Conservation (phyloP, 2,888 invertebrate species). For the Agelastica alni region DNA sequence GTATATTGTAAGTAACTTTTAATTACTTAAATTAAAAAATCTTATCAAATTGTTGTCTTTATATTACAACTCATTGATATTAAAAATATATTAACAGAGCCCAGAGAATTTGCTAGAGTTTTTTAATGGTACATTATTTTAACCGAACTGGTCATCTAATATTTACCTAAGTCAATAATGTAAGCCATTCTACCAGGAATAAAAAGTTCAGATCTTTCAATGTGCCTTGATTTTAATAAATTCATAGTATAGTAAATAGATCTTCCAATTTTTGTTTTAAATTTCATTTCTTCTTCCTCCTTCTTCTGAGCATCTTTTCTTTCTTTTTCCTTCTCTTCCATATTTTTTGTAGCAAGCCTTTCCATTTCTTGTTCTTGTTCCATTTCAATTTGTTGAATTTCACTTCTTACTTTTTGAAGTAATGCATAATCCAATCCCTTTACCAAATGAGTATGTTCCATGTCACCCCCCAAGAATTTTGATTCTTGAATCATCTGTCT, state of each 20-base stretch:
- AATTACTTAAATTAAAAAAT: no score
- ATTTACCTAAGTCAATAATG: slow-evolving; percentile 80
- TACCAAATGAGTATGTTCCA: slow-evolving; percentile 99
- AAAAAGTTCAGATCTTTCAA: slow-evolving; percentile 88
- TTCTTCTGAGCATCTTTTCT: slow-evolving; percentile 59
- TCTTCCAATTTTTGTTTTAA: slow-evolving; percentile 79
- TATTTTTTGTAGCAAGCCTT: slow-evolving; percentile 66
- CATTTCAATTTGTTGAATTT: slow-evolving; percentile 79
- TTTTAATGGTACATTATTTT: no score
- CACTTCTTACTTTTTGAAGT: slow-evolving; percentile 91
- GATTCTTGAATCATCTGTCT: slow-evolving; percentile 97
- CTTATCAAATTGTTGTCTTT: slow-evolving; percentile 18
- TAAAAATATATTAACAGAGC: no score
- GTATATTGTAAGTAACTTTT: no score
- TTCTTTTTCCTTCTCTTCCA: slow-evolving; percentile 57
- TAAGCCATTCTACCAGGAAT: slow-evolving; percentile 98
- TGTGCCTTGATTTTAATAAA: slow-evolving; percentile 71
- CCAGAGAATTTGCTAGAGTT: no score
- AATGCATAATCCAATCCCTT: slow-evolving; percentile 94
- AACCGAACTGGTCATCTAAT: no score
- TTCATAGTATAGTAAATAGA: slow-evolving; percentile 73
- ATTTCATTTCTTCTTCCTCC: slow-evolving; percentile 76
- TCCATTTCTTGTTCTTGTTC: slow-evolving; percentile 85
- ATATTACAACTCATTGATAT: neutral
- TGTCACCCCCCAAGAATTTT: slow-evolving; percentile 92